Evolutionary conservation across 2,888 invertebrate species (phyloP).

Genomic region (Oscheius sp.): DNA sequence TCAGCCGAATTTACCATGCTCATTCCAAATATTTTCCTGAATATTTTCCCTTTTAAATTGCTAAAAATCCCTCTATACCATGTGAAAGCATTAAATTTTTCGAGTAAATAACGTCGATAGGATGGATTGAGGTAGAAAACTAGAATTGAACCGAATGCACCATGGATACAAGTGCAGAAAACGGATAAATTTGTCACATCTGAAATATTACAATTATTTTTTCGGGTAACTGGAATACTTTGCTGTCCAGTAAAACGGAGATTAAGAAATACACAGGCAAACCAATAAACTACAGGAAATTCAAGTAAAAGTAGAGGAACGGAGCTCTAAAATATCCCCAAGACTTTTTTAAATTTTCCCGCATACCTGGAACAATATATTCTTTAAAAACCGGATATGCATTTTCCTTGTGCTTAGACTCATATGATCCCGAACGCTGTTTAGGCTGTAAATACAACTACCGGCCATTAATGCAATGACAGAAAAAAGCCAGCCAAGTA

Average conservation of each 20-base stretch:
- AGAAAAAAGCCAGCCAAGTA: neutral
- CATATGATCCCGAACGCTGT: conserved; percentile 4
- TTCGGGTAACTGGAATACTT: no score
- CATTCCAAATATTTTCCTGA: no score
- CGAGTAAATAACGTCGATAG: neutral
- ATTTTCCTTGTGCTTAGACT: conserved; percentile 9
- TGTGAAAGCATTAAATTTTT: no score
- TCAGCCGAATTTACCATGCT: no score
- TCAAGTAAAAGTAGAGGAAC: conserved; percentile 25
- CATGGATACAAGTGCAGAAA: conserved; percentile 6
- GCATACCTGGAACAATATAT: conserved; percentile 5
- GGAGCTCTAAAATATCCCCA: neutral
- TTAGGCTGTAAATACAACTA: neutral
- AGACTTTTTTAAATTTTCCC: neutral
- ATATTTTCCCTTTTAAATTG: no score
- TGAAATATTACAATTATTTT: neutral
- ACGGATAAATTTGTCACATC: conserved; percentile 21
- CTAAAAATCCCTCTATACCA: no score
- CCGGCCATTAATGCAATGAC: neutral
- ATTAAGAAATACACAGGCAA: neutral
- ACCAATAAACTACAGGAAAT: conserved; percentile 14
- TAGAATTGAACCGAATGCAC: conserved; percentile 4
- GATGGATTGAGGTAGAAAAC: conserved; percentile 21
- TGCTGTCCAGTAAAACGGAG: conserved; percentile 17
- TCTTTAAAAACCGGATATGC: conserved; percentile 18